Evolutionary conservation across 2,888 invertebrate genomes (phyloP).

Genomic region (Chrysodeixis includens): DNA sequence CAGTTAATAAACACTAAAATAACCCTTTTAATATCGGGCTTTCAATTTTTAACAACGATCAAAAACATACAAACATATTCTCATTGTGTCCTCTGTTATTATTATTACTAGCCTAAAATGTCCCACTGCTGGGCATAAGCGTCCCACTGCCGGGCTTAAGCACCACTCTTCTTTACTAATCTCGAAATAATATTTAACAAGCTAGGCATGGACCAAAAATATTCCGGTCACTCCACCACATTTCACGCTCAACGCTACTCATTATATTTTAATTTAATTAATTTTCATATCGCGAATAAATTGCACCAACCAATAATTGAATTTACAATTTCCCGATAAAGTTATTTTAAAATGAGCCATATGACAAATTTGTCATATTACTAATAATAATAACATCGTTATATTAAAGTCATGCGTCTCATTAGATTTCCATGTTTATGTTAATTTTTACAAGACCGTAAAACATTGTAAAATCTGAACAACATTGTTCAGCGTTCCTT

Average conservation of each 20-base stretch:
- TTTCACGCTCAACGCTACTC: background rate
- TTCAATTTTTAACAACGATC: conserved; percentile 58
- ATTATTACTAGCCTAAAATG: conserved; percentile 22
- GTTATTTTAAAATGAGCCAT: background rate
- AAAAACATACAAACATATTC: conserved; percentile 47
- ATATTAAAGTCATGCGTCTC: background rate
- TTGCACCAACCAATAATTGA: background rate
- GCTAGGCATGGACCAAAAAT: background rate
- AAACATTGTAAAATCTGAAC: background rate
- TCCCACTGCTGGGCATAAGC: conserved; percentile 11
- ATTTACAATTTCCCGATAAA: background rate
- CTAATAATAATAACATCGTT: too few species aligned
- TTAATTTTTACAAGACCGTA: background rate
- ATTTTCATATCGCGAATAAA: background rate
- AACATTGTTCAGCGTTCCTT: conserved; percentile 1
- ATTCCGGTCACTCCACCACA: background rate
- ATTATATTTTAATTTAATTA: background rate
- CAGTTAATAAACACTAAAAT: conserved; percentile 59
- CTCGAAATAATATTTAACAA: conserved; percentile 10
- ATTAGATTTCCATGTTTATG: background rate
- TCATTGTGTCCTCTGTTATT: conserved; percentile 14
- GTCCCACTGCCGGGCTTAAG: conserved; percentile 5
- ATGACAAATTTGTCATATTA: background rate
- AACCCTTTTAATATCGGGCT: conserved; percentile 52
- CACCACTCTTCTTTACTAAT: too few species aligned